phyloP scores from a whole-genome alignment of 2,888 invertebrate genomes.

The Nephrotoma appendiculata region DNA sequence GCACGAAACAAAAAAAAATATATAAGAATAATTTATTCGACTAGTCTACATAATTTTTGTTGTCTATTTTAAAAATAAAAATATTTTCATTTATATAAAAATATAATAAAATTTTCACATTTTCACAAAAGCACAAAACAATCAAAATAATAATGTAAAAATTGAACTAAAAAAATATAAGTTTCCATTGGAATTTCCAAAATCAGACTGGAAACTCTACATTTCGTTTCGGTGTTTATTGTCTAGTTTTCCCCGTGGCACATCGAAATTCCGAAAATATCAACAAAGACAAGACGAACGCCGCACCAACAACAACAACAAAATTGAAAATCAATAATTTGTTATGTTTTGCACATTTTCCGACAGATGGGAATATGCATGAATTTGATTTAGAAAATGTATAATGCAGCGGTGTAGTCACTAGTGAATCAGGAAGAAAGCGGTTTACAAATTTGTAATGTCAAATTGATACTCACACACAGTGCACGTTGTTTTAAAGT shows the following conservation, averaged over 20 bases:
- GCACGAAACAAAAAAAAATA: background rate
- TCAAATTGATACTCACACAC: no score
- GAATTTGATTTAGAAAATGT: background rate
- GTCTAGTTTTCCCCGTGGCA: background rate
- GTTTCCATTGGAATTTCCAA: background rate
- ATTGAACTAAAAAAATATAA: background rate
- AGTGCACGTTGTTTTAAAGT: no score
- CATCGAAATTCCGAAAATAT: background rate
- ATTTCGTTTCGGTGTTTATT: background rate
- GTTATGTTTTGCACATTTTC: background rate
- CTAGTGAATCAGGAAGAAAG: background rate
- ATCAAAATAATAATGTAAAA: background rate
- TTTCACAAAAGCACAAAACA: background rate
- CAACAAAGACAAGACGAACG: background rate
- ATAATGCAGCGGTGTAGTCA: background rate
- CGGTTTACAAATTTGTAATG: background rate
- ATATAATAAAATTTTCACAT: background rate
- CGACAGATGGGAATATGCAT: background rate
- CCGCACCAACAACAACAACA: background rate
- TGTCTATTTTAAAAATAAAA: background rate
- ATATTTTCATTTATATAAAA: background rate
- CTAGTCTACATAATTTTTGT: background rate
- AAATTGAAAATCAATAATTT: background rate
- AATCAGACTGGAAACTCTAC: background rate
- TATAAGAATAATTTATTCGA: no score